Base-by-base conservation (phyloP, 2,797 vertebrate genomes). In the Hippopotamyrus pictus region DNA sequence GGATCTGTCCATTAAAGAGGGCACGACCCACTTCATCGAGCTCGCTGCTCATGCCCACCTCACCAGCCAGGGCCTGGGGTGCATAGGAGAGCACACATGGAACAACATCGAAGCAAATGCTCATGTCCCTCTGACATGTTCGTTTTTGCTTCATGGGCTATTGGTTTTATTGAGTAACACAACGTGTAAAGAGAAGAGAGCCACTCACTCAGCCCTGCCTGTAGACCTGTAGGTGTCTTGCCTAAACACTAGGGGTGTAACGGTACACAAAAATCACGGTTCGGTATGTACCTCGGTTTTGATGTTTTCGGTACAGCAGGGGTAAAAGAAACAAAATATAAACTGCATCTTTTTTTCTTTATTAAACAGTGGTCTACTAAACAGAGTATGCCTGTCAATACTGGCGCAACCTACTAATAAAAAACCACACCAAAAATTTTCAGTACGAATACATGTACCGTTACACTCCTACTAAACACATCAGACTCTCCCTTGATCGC, bases 1-100 rank as follows among this genome's bases (percentile, higher is more conserved):
- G 99, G 89, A 99, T 98, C 29, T 97, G 96, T 0, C 97, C 98
- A 0, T 98, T 96, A 87, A 98, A 99, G 90, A 99, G 96, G 0
- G 98, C 96, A 69, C 94, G 94, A 76, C 97, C 97, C 5, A 99
- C 97, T 0, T 99, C 97, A 0, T 99, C 99, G 91, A 99, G 92
- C 91, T 99, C 98, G 3, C 90, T 97, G 97, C 98, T 99, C 98
- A 99, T 99, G 0, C 98, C 98, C 1, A 99, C 98, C 37, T 99
- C 98, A 50, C 98, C 99, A 1, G 97, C 97, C 94, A 99, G 92
- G 48, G 98, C 98, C 99, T 99, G 90, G 0, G 41, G 48, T 2
- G 25, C 12, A 86, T 25, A 87, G 51, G 51, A 54, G 51, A 53
- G 2, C 8, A 25, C 41, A 12, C 9, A 59, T 50, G 17, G 25